Conservation (phyloP, 2,888 invertebrate genomes). For the Hedya salicella region DNA sequence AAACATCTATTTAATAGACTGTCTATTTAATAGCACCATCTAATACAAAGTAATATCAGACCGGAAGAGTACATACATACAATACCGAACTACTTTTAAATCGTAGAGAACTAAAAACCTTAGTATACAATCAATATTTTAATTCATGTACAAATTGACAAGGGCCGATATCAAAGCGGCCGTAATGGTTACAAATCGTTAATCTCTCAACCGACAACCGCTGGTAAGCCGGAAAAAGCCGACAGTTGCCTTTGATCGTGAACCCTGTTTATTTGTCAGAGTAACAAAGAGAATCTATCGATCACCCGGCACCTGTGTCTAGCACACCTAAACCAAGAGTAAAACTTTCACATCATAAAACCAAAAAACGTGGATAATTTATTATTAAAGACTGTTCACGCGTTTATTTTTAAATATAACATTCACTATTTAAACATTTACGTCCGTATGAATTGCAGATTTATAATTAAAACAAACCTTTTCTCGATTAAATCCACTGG, state of each 20-base stretch:
- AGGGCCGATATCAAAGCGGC: conserved; percentile 37
- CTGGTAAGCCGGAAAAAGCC: conserved; percentile 24
- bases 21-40: no score
- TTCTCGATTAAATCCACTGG: conserved; percentile 28
- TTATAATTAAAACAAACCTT: conserved; percentile 37
- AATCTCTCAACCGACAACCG: conserved; percentile 32
- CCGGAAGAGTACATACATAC: no score
- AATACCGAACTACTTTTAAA: no score
- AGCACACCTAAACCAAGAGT: background rate
- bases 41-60: no score
- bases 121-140: background rate
- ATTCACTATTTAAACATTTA: conserved; percentile 38
- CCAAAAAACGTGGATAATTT: conserved; percentile 20
- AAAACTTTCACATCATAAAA: conserved; percentile 8
- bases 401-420: conserved; percentile 41
- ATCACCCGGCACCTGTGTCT: conserved; percentile 10
- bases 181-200: conserved; percentile 23
- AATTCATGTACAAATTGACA: conserved; percentile 21
- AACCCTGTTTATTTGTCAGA: conserved; percentile 36
- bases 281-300: conserved; percentile 35
- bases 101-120: no score
- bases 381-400: conserved; percentile 31
- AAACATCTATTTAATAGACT: no score
- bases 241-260: conserved; percentile 24
- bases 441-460: conserved; percentile 29